Percentiles rank a stretch among this genome's conserved stretches.
These are phyloP conservation scores for Rhabdomys dilectus DNA, from an alignment of 2,113 vertebrate species.

Conservation along the genomic window DNA sequence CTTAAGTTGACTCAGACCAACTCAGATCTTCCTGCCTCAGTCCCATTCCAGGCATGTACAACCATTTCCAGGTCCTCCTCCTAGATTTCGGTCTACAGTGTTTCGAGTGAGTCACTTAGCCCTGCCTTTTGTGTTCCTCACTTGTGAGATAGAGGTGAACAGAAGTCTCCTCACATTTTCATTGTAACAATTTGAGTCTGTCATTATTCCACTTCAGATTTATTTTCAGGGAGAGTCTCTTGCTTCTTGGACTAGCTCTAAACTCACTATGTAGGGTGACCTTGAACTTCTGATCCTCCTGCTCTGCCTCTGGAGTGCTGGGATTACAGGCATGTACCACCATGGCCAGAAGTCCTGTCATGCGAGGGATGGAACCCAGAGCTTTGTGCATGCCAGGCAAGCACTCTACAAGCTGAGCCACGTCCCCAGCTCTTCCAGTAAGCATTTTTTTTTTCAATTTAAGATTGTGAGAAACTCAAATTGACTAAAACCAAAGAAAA, in stretches of 20 bases:
- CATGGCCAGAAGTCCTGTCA: background rate
- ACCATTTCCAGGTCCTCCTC: background rate
- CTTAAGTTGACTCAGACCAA: background rate
- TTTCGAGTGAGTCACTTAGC: background rate
- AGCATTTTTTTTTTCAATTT: background rate
- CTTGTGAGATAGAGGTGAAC: background rate
- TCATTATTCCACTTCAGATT: constrained; percentile 17
- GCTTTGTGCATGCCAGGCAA: background rate
- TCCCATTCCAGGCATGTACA: background rate
- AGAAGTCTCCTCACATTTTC: constrained; percentile 31
- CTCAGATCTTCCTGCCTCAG: background rate
- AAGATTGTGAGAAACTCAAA: background rate
- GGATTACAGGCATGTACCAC: background rate
- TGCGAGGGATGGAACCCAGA: background rate
- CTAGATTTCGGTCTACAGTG: background rate
- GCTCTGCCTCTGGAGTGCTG: background rate
- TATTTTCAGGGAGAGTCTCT: background rate
- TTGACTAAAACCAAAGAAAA: constrained; percentile 20
- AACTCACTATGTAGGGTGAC: background rate
- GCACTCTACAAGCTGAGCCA: background rate
- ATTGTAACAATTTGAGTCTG: constrained; percentile 29
- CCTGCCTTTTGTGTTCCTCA: background rate
- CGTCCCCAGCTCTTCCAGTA: background rate
- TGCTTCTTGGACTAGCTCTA: background rate
- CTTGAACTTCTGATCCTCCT: background rate